phyloP scores from a whole-genome alignment of 2,888 invertebrate genomes.

The Pachymerium ferrugineum region DNA sequence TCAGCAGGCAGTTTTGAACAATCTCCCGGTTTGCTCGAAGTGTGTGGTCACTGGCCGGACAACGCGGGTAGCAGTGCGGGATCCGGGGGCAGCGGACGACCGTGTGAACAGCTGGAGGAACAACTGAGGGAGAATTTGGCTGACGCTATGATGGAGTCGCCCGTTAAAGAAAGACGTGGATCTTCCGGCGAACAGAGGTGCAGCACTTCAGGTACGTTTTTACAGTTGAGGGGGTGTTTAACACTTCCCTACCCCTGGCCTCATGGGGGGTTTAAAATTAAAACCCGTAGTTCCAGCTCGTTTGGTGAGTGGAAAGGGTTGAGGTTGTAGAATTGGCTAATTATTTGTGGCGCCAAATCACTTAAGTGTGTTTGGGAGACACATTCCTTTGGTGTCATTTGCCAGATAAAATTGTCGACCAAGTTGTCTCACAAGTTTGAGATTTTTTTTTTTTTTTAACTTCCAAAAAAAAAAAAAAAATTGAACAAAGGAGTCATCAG shows the following conservation, averaged over 20 bases:
- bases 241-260: too few relatives aligned
- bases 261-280: too few relatives aligned
- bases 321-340: conserved; percentile 11
- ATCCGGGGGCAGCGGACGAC: conserved; percentile 41
- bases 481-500: too few relatives aligned
- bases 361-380: conserved; percentile 3
- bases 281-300: not conserved
- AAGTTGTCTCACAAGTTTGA: not conserved
- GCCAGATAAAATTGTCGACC: not conserved
- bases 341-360: conserved; percentile 21
- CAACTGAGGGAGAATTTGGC: conserved; percentile 82
- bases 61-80: conserved; percentile 39
- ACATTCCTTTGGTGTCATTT: not conserved
- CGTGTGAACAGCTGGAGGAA: conserved; percentile 55
- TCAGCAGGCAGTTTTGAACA: conserved; percentile 79
- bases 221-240: not conserved
- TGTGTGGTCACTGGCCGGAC: conserved; percentile 49
- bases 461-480: too few relatives aligned
- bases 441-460: not conserved
- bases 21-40: conserved; percentile 74
- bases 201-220: not conserved
- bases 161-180: conserved; percentile 27
- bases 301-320: not conserved
- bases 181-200: conserved; percentile 11
- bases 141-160: conserved; percentile 81